A percentile compares a stretch with the other conserved stretches of the same genome.
phyloP scores from a whole-genome alignment of 2,888 invertebrate genomes.

The Drosophila demipolita region DNA sequence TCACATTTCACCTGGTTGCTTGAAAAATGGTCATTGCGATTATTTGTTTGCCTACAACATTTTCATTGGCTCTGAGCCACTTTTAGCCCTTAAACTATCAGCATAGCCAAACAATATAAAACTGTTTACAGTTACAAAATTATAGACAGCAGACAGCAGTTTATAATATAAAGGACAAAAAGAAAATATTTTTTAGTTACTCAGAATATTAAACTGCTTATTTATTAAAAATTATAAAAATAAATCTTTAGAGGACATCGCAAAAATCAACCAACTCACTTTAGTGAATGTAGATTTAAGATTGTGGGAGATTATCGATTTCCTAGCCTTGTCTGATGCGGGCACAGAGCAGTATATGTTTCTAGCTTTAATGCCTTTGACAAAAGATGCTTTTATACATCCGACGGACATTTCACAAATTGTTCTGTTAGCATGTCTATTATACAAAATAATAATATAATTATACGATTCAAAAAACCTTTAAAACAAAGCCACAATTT shows the following conservation, averaged over 20 bases:
- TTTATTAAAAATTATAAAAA: background rate
- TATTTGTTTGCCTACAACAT: background rate
- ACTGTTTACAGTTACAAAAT: background rate
- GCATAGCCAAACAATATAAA: background rate
- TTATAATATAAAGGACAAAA: background rate
- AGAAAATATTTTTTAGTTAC: background rate
- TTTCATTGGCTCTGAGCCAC: background rate
- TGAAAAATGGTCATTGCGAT: background rate
- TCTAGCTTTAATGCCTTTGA: background rate
- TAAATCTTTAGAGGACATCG: background rate
- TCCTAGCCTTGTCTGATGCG: background rate
- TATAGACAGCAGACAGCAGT: background rate
- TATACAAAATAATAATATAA: background rate
- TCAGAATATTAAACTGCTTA: background rate
- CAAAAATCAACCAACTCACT: background rate
- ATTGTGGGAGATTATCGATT: background rate
- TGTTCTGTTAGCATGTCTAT: background rate
- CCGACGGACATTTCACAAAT: background rate
- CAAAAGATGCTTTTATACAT: background rate
- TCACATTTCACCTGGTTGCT: background rate
- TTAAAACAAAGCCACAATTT: no score
- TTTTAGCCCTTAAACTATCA: background rate
- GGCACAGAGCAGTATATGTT: background rate
- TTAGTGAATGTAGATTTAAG: background rate
- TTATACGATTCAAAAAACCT: background rate